Percentiles rank a stretch among this genome's conserved stretches.
Evolutionary conservation across 1,140 invertebrate species (phyloP).

Genomic region (Drosophila paulistorum): DNA sequence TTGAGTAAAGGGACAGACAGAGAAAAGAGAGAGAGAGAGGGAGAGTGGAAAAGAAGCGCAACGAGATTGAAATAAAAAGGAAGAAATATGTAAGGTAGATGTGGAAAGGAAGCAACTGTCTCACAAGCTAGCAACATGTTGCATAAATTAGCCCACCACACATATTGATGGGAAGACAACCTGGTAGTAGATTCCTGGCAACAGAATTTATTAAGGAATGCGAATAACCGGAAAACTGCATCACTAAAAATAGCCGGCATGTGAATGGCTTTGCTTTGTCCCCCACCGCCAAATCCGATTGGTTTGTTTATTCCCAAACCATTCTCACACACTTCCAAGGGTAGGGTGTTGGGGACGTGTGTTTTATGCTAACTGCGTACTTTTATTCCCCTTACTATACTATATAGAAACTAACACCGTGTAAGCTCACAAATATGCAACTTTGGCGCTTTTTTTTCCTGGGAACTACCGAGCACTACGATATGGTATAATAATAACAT

Average conservation of each 20-base stretch:
- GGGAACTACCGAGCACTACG: background rate
- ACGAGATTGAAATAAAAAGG: conserved; percentile 13
- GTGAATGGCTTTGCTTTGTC: background rate
- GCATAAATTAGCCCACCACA: conserved; percentile 22
- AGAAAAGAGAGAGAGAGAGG: background rate
- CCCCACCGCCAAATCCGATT: background rate
- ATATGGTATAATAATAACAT: background rate
- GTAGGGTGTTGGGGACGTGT: background rate
- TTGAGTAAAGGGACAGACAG: background rate
- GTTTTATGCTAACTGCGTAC: conserved; percentile 21
- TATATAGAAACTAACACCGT: background rate
- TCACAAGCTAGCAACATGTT: conserved; percentile 20
- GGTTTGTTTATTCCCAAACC: conserved; percentile 15
- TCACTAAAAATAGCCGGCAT: conserved; percentile 18
- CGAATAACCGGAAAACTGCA: conserved; percentile 22
- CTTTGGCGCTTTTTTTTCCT: conserved; percentile 15
- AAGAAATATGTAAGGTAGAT: conserved; percentile 11
- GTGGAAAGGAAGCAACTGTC: conserved; percentile 26
- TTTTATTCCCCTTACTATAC: conserved; percentile 9
- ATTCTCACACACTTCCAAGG: background rate
- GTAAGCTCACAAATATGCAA: conserved; percentile 22
- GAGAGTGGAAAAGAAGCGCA: background rate
- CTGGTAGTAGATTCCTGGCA: background rate
- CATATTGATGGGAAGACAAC: conserved; percentile 20
- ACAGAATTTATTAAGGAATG: conserved; percentile 2